Evolutionary conservation across 2,888 invertebrate species (phyloP).

Genomic region (Dinocampus coccinellae): DNA sequence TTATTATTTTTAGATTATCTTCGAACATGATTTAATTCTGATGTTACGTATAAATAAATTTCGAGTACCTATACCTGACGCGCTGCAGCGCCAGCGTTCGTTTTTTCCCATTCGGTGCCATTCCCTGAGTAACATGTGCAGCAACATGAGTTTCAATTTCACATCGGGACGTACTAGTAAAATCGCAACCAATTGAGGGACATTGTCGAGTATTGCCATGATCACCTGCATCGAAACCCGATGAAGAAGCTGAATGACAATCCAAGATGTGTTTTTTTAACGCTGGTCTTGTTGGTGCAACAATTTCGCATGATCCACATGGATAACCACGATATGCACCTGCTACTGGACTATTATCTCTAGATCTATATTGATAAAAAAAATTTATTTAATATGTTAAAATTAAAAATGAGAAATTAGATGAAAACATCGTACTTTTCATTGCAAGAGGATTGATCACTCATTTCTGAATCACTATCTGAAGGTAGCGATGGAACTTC

Average conservation of each 20-base stretch:
- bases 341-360: constrained; percentile 59
- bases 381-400: neutral
- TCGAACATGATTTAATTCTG: neutral
- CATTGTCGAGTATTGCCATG: constrained; percentile 57
- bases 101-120: constrained; percentile 69
- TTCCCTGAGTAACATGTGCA: constrained; percentile 68
- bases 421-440: constrained; percentile 50
- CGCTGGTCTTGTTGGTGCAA: constrained; percentile 67
- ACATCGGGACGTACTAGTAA: constrained; percentile 66
- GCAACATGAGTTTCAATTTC: constrained; percentile 69
- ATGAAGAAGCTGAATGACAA: constrained; percentile 60
- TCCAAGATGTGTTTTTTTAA: constrained; percentile 68
- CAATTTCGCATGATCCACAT: constrained; percentile 68
- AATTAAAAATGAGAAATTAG: constrained; percentile 1
- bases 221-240: constrained; percentile 51
- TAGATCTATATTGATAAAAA: constrained; percentile 56
- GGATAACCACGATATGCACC: constrained; percentile 64
- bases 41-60: constrained; percentile 19
- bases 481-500: constrained; percentile 62
- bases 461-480: constrained; percentile 63
- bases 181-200: constrained; percentile 64
- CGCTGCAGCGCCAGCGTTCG: constrained; percentile 69
- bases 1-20: neutral
- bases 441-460: constrained; percentile 64
- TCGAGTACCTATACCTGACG: constrained; percentile 69